Evolutionary conservation across 2,113 vertebrate genomes (phyloP).

Genomic region (Tragelaphus strepsiceros): DNA sequence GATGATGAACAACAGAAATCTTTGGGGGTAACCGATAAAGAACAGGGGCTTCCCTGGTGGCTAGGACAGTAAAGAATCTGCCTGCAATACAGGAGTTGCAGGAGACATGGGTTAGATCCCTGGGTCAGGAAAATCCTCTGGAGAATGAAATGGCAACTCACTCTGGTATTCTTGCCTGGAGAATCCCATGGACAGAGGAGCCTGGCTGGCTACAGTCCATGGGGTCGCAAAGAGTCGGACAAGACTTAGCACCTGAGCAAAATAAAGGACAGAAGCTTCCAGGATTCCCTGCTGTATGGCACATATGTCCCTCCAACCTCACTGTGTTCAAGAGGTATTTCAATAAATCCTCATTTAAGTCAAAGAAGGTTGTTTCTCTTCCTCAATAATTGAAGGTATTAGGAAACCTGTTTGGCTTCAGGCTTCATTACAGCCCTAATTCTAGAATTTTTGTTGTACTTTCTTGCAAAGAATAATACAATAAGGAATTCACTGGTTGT

Average conservation of each 20-base stretch:
- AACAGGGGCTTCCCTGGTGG: not conserved
- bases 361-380: not conserved
- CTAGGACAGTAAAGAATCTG: not conserved
- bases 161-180: not conserved
- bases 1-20: not conserved
- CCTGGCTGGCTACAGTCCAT: not conserved
- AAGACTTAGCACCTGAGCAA: not conserved
- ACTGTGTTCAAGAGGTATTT: not conserved
- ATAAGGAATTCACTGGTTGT: not conserved
- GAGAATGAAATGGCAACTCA: not conserved
- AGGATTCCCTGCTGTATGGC: not conserved
- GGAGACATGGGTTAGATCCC: not conserved
- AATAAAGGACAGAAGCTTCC: not conserved
- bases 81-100: not conserved
- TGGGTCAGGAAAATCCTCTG: not conserved
- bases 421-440: not conserved
- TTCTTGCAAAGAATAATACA: not conserved
- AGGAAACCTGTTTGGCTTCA: not conserved
- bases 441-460: not conserved
- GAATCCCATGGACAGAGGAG: not conserved
- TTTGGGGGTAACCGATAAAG: not conserved
- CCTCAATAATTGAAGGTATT: not conserved
- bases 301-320: not conserved
- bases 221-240: fast-evolving
- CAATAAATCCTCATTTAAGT: not conserved